Percentiles rank a stretch among this genome's conserved stretches.
These are phyloP conservation scores for Vanacampus margaritifer DNA, from an alignment of 2,113 vertebrate genomes.

Conservation along the genomic window DNA sequence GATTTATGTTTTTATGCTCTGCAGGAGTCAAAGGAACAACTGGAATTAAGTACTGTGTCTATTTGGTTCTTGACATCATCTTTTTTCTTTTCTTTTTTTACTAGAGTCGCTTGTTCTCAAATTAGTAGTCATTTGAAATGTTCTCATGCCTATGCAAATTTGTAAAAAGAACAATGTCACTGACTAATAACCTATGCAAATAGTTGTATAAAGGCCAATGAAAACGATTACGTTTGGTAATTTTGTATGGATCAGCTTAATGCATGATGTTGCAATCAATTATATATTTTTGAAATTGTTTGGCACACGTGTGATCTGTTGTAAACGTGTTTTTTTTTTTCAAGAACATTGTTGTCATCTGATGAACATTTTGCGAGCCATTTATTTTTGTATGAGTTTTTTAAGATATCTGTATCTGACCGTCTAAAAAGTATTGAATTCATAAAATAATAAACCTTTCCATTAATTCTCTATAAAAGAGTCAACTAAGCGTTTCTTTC, in stretches of 20 bases:
- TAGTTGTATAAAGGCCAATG: constrained; percentile 16
- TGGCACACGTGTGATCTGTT: constrained; percentile 48
- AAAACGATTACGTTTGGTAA: constrained; percentile 23
- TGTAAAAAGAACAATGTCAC: constrained; percentile 6
- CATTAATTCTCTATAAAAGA: constrained; percentile 44
- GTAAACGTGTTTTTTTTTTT: constrained; percentile 48
- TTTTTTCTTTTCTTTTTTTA: too few species aligned
- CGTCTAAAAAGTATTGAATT: constrained; percentile 50
- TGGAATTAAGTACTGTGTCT: constrained; percentile 3
- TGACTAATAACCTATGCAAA: constrained; percentile 24
- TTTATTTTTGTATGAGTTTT: constrained; percentile 68
- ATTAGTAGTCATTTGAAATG: constrained; percentile 25
- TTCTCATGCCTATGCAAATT: constrained; percentile 33
- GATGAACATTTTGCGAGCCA: constrained; percentile 56
- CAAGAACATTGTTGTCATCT: constrained; percentile 53
- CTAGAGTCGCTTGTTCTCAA: constrained; percentile 16
- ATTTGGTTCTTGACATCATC: background rate
- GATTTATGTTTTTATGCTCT: constrained; percentile 7
- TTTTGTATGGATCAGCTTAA: constrained; percentile 27
- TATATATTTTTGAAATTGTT: constrained; percentile 32
- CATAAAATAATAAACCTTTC: constrained; percentile 62
- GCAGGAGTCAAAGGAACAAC: constrained; percentile 28
- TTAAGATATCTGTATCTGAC: constrained; percentile 47
- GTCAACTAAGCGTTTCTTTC: background rate
- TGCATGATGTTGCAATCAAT: constrained; percentile 35